These are phyloP conservation scores for Neogale vison DNA, from an alignment of 2,113 vertebrate genomes.

Conservation along the genomic window DNA sequence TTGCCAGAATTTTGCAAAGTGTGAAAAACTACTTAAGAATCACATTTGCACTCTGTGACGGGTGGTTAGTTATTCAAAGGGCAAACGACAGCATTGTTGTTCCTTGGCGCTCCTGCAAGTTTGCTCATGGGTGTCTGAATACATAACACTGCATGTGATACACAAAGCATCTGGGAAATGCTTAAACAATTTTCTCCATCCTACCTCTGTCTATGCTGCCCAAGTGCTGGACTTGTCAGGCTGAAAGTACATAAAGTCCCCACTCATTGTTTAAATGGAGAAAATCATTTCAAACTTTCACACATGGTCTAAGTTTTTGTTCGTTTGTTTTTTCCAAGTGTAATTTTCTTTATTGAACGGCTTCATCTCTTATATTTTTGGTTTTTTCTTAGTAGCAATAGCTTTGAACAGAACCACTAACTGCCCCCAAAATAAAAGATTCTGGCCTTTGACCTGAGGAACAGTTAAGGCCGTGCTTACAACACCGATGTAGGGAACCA, in stretches of 20 bases:
- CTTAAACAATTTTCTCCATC: constrained; percentile 78
- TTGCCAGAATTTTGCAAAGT: background rate
- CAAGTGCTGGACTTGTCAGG: constrained; percentile 66
- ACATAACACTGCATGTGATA: constrained; percentile 56
- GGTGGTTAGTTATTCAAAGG: constrained; percentile 57
- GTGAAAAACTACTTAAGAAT: background rate
- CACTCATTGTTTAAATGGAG: constrained; percentile 44
- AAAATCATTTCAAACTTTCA: constrained; percentile 46
- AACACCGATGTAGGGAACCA: background rate
- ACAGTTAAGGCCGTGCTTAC: accelerated
- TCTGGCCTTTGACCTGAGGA: background rate
- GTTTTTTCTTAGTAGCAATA: background rate
- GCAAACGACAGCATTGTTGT: constrained; percentile 45
- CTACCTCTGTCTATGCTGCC: constrained; percentile 71
- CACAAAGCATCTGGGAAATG: constrained; percentile 84
- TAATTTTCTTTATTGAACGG: background rate
- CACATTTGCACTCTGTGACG: background rate
- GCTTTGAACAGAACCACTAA: constrained; percentile 26
- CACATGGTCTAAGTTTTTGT: background rate
- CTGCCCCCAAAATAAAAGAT: background rate
- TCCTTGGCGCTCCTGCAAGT: constrained; percentile 62
- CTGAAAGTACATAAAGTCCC: constrained; percentile 40
- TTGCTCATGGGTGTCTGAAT: constrained; percentile 70
- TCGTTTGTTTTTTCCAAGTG: background rate
- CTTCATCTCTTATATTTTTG: background rate